Conservation (phyloP, 2,888 invertebrate genomes). For the Unio delphinus region DNA sequence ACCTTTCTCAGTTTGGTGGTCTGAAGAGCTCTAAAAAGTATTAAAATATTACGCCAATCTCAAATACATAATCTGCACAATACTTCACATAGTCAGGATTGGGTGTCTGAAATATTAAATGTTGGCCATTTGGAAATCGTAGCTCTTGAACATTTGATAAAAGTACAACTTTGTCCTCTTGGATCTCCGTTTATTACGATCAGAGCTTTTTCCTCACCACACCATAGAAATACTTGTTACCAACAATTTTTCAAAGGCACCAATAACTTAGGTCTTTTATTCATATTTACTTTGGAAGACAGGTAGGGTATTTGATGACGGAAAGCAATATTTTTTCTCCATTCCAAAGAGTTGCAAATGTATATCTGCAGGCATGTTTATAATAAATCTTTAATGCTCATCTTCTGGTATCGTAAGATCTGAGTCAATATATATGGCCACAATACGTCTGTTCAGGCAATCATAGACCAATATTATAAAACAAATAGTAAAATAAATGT, state of each 20-base stretch:
- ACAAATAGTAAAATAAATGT: too few species aligned
- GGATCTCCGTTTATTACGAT: neutral
- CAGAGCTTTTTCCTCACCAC: neutral
- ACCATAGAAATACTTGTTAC: neutral
- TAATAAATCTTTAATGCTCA: conserved; percentile 8
- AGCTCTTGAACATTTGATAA: neutral
- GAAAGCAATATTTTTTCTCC: neutral
- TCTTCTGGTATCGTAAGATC: conserved; percentile 7
- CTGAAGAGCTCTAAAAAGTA: too few species aligned
- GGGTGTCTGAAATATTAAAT: too few species aligned
- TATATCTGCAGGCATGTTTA: neutral
- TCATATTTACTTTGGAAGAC: neutral
- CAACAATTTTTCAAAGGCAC: conserved; percentile 1
- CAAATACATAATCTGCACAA: conserved; percentile 4
- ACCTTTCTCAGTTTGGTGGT: conserved; percentile 1
- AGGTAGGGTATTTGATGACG: conserved; percentile 3
- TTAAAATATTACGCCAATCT: neutral
- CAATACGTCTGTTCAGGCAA: too few species aligned
- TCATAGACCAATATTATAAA: too few species aligned
- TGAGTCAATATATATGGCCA: neutral
- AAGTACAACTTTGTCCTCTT: neutral
- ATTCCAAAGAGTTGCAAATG: conserved; percentile 4
- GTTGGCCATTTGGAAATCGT: too few species aligned
- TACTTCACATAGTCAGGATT: conserved; percentile 13
- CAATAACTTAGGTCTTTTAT: neutral